Evolutionary conservation across 2,797 vertebrate species (phyloP).

Genomic region (Pelodytes ibericus): DNA sequence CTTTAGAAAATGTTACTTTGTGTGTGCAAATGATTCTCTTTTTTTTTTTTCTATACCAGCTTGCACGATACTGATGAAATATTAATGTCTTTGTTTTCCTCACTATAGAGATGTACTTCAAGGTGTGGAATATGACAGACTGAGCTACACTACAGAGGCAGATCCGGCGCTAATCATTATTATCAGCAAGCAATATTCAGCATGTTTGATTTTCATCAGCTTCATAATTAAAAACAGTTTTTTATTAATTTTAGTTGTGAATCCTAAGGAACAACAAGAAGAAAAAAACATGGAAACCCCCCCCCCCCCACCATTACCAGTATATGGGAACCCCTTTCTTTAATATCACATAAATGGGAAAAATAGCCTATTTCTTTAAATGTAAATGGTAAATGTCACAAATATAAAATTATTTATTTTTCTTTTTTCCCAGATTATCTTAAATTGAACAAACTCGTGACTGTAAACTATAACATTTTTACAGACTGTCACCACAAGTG

Average conservation of each 20-base stretch:
- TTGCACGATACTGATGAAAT: slow-evolving; percentile 34
- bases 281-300: neutral
- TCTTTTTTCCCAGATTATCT: neutral
- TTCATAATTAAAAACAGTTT: slow-evolving; percentile 32
- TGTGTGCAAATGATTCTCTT: slow-evolving; percentile 21
- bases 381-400: neutral
- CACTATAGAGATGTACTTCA: slow-evolving; percentile 36
- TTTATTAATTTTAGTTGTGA: neutral
- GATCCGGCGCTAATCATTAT: slow-evolving; percentile 13
- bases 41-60: slow-evolving; percentile 34
- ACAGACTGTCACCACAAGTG: neutral
- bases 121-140: slow-evolving; percentile 23
- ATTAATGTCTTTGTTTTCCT: slow-evolving; percentile 34
- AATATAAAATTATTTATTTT: too few relatives aligned
- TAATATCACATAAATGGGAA: neutral
- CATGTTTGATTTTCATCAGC: slow-evolving; percentile 6
- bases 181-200: slow-evolving; percentile 42
- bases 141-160: neutral
- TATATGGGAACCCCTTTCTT: too few relatives aligned
- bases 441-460: neutral
- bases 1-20: slow-evolving; percentile 25
- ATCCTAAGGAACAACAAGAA: neutral
- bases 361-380: neutral
- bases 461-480: neutral
- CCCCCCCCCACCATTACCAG: too few relatives aligned